Conservation (phyloP, 2,113 vertebrate species). For the Hypanus sabinus region DNA sequence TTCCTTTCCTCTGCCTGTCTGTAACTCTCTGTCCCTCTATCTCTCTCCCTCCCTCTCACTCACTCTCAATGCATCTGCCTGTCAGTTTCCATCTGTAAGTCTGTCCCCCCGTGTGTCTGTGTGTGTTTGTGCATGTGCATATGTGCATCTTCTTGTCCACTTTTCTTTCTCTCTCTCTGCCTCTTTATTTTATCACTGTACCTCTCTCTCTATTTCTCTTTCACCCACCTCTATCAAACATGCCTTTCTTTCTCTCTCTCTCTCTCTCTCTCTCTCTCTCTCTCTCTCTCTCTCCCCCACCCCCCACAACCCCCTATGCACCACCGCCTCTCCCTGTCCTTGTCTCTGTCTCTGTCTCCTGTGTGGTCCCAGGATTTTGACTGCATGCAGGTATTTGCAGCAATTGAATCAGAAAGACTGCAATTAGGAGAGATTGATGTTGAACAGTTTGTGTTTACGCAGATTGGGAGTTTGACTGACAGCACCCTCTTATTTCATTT, state of each 20-base stretch:
- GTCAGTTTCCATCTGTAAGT: too few species aligned
- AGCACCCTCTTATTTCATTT: background rate
- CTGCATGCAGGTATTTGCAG: background rate
- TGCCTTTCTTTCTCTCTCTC: background rate
- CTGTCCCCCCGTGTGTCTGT: background rate
- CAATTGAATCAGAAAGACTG: background rate
- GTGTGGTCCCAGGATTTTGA: background rate
- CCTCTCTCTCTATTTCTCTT: background rate
- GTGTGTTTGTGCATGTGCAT: background rate
- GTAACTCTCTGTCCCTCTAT: too few species aligned
- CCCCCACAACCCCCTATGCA: too few species aligned
- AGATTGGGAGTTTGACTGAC: background rate
- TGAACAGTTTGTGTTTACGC: background rate
- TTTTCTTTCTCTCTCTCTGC: background rate
- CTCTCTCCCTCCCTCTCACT: too few species aligned
- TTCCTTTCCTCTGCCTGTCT: too few species aligned
- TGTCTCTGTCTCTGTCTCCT: background rate
- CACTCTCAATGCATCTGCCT: too few species aligned
- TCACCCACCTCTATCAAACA: background rate
- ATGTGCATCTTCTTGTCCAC: background rate
- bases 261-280: background rate
- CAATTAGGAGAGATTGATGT: background rate
- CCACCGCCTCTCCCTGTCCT: background rate
- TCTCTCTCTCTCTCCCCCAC: background rate
- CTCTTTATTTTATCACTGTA: background rate